Percentiles rank a stretch among this genome's conserved stretches.
Evolutionary conservation across 2,113 vertebrate species (phyloP).

Genomic region (Vidua macroura): DNA sequence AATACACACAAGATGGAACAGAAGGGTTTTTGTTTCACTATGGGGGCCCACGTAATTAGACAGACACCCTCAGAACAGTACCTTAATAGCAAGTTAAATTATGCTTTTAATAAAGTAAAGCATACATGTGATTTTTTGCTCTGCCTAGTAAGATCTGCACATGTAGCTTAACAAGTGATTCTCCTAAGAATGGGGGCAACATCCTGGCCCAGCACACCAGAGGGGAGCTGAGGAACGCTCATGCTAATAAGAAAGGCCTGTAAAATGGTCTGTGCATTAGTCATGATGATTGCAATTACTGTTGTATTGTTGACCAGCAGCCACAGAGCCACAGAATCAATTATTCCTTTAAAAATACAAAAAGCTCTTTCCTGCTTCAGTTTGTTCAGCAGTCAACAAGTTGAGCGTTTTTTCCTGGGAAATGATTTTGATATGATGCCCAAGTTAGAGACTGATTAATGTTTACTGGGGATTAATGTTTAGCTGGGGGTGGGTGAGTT

Average conservation of each 20-base stretch:
- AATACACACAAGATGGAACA: neutral
- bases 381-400: constrained; percentile 16
- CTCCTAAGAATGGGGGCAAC: neutral
- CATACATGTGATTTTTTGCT: neutral
- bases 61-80: neutral
- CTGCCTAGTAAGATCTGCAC: neutral
- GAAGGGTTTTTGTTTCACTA: fast-evolving
- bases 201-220: neutral
- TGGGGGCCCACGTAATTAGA: neutral
- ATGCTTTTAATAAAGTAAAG: neutral
- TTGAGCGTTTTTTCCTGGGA: neutral
- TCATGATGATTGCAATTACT: constrained; percentile 30
- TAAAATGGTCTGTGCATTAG: neutral
- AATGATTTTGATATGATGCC: neutral
- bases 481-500: neutral
- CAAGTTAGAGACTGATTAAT: neutral
- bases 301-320: constrained; percentile 15
- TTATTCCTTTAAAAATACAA: constrained; percentile 32
- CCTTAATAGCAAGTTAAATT: neutral
- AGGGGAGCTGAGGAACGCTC: neutral
- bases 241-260: neutral
- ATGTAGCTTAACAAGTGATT: neutral
- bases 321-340: constrained; percentile 12
- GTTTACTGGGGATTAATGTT: neutral
- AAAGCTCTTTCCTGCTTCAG: constrained; percentile 10